Evolutionary conservation across 1,140 invertebrate genomes (phyloP), one percentile per base, ranked within the genome.

Genomic region (Harpegnathos saltator): DNA sequence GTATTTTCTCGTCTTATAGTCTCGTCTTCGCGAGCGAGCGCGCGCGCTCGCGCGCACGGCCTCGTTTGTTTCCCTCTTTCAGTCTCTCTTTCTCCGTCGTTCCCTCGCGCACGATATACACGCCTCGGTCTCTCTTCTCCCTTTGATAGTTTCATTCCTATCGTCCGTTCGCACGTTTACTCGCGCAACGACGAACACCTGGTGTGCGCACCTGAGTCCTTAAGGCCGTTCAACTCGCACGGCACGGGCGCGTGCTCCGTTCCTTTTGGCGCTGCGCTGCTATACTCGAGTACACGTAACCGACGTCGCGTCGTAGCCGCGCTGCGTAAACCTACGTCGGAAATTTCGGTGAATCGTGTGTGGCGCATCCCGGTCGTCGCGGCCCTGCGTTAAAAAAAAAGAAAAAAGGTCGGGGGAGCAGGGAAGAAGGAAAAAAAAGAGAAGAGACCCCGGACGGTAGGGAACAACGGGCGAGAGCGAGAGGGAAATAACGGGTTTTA

Each of bases 191-290:
- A 81, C 66, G 29, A 81, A 81, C 78, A 81, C 58, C 78, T 81
- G 78, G 78, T 81, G 78, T 44, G 56, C 56, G 78, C 78, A 72
- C 69, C 78, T 81, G 66, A 72, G 78, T 73, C 54, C 56, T 73
- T 73, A 73, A 81, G 78, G 78, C 78, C 78, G 26, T 81, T 81
- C 78, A 81, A 81, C 78, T 81, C 69, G 56, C 59, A 72, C 56
- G 24, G 50, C 33, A 59, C 56, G 50, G 50, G 74, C 74, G 50
- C 62, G 74, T 78, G 62, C 33, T 68, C 44, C 24, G 61, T 78
- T 78, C 52, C 33, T 56, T 66, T 78, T 68, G 50, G 74, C 56
- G 15, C 38, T 68, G 15, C 38, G n/a, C n/a, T n/a, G 72, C 22
- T 74, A 17, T 24, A n/a, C n/a, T n/a, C 29, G 12, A 26, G 19